A percentile compares a stretch with the other conserved stretches of the same genome.
Conservation (phyloP, 2,888 invertebrate species). For the Acanthococcus lagerstroemiae region DNA sequence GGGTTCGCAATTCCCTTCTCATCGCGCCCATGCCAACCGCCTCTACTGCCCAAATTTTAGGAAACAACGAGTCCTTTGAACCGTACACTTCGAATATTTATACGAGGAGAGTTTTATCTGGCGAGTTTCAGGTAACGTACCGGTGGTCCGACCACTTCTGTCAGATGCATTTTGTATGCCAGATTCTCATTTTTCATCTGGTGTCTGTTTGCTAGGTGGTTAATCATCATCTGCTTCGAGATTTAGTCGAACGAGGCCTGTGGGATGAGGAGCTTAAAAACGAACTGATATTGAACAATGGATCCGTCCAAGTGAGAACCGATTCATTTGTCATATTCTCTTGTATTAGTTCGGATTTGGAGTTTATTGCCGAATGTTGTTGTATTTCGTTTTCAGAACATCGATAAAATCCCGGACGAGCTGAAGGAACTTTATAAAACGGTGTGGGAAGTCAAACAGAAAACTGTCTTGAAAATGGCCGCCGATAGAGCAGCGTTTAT, state of each 20-base stretch:
- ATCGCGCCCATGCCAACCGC: slow-evolving; percentile 98
- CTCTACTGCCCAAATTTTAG: slow-evolving; percentile 96
- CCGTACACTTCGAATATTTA: slow-evolving; percentile 98
- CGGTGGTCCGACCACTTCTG: too few relatives aligned
- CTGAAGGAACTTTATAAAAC: slow-evolving; percentile 86
- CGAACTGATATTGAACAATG: slow-evolving; percentile 77
- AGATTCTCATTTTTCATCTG: too few relatives aligned
- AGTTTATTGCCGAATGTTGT: too few relatives aligned
- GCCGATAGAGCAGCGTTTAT: slow-evolving; percentile 96
- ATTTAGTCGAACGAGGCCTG: slow-evolving; percentile 77
- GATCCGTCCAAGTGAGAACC: slow-evolving; percentile 69
- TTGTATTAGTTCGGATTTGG: too few relatives aligned
- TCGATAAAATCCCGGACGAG: slow-evolving; percentile 72
- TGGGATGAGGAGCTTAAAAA: slow-evolving; percentile 97
- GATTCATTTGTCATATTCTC: too few relatives aligned
- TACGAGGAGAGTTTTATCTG: slow-evolving; percentile 76
- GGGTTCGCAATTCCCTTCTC: slow-evolving; percentile 84
- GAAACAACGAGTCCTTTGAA: slow-evolving; percentile 97
- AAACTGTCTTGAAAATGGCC: slow-evolving; percentile 87
- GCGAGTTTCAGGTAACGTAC: slow-evolving; percentile 73
- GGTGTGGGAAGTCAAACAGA: slow-evolving; percentile 95
- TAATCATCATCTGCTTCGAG: slow-evolving; percentile 88
- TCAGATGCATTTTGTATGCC: too few relatives aligned
- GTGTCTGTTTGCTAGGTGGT: too few relatives aligned
- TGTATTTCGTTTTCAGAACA: slow-evolving; percentile 55